These are phyloP conservation scores for Eriosoma lanigerum DNA, from an alignment of 1,140 invertebrate species.

Conservation along the genomic window DNA sequence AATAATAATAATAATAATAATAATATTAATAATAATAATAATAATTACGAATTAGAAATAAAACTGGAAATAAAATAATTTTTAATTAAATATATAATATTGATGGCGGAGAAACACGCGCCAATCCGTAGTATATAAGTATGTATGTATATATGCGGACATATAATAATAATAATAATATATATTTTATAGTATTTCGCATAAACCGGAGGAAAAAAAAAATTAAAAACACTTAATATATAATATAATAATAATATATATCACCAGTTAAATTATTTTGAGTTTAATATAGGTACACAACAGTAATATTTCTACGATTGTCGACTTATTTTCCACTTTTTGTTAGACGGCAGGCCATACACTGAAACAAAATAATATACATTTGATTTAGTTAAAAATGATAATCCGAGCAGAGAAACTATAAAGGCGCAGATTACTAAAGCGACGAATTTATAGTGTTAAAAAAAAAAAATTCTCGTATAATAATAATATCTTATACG, in stretches of 20 bases:
- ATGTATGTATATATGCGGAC: neutral
- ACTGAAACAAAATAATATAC: conserved; percentile 60
- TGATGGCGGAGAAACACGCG: neutral
- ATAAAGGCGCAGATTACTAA: no score
- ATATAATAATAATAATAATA: neutral
- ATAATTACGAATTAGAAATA: conserved; percentile 31
- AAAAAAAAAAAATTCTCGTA: no score
- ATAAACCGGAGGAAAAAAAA: conserved; percentile 38
- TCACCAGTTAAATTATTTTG: conserved; percentile 41
- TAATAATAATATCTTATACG: no score
- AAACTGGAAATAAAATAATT: conserved; percentile 43
- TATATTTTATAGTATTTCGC: neutral
- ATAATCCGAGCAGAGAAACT: no score
- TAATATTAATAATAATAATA: conserved; percentile 42
- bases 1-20: conserved; percentile 40
- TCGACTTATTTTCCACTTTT: conserved; percentile 53
- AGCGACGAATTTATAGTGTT: no score
- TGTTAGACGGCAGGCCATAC: conserved; percentile 67
- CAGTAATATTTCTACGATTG: conserved; percentile 33
- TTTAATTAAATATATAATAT: conserved; percentile 19
- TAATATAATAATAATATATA: conserved; percentile 35
- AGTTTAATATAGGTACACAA: conserved; percentile 43
- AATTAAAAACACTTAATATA: conserved; percentile 42
- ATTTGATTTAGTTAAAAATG: neutral
- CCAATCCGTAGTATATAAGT: neutral